Conservation (phyloP, 2,797 vertebrate genomes). For the Ciconia nigra region DNA sequence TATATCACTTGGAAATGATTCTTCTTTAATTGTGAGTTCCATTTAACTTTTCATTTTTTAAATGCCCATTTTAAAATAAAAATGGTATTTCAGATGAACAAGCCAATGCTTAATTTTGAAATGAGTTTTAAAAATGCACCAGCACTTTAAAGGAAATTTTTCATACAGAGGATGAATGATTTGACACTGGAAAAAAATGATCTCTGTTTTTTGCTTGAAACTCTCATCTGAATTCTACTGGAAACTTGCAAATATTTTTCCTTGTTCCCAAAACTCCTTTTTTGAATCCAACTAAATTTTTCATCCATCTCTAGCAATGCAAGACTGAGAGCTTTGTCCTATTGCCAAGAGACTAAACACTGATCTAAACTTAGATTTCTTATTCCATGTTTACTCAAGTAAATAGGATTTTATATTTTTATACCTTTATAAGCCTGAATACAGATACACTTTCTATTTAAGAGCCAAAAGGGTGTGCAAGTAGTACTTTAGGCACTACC, state of each 20-base stretch:
- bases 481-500: background rate
- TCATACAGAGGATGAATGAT: background rate
- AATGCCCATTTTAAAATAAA: background rate
- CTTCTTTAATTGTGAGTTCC: background rate
- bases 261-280: background rate
- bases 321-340: background rate
- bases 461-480: background rate
- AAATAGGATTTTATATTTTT: background rate
- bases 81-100: background rate
- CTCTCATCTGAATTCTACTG: background rate
- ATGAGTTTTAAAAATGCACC: background rate
- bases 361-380: conserved; percentile 6
- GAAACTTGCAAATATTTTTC: background rate
- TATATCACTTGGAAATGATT: background rate
- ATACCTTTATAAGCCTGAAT: background rate
- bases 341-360: background rate
- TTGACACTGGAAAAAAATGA: background rate
- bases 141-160: background rate
- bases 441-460: background rate
- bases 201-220: background rate
- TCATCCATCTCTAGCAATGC: background rate
- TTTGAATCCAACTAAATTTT: background rate
- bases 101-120: background rate
- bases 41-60: background rate
- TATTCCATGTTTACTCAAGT: background rate